A percentile compares a stretch with the other conserved stretches of the same genome.
Evolutionary conservation across 2,113 vertebrate genomes (phyloP).

Genomic region (Panthera uncia): DNA sequence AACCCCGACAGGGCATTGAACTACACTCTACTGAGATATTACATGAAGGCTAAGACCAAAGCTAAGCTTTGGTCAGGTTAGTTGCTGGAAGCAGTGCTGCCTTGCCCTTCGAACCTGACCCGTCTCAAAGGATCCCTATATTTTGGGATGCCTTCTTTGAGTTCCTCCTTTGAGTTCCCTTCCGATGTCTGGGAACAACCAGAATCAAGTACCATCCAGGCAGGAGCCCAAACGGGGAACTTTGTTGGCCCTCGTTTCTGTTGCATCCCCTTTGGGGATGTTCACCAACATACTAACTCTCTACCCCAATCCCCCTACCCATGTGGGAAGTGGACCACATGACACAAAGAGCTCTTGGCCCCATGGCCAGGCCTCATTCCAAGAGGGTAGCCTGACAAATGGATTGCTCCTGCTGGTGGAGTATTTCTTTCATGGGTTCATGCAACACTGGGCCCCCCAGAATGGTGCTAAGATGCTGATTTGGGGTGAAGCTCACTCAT

Average conservation of each 20-base stretch:
- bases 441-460: neutral
- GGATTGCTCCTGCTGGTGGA: neutral
- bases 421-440: neutral
- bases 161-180: neutral
- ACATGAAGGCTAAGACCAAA: neutral
- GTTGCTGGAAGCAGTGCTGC: neutral
- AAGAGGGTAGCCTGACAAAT: neutral
- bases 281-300: neutral
- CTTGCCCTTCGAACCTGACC: neutral
- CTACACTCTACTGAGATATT: neutral
- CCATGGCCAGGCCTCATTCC: neutral
- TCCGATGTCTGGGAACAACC: neutral
- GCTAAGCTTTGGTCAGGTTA: neutral
- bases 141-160: neutral
- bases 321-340: neutral
- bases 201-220: neutral
- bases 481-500: neutral
- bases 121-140: neutral
- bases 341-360: neutral
- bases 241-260: neutral
- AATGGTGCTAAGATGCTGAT: neutral
- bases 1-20: neutral
- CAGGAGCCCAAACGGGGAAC: neutral
- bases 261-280: neutral
- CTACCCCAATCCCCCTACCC: neutral